phyloP scores from a whole-genome alignment of 2,797 vertebrate genomes.

The Poecilia wingei region DNA sequence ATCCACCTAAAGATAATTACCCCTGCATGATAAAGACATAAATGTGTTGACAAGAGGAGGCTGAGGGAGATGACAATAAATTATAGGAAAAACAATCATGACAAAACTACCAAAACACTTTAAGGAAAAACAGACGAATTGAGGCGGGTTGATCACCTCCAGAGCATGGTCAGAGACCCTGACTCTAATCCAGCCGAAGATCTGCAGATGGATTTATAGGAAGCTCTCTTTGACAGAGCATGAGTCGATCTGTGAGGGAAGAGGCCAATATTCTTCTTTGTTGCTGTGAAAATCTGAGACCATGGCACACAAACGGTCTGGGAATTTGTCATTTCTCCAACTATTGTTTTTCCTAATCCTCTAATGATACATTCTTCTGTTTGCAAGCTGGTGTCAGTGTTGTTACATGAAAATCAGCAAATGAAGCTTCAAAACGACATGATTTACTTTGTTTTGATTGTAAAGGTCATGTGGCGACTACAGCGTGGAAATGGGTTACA shows the following conservation, averaged over 20 bases:
- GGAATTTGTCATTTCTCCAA: background rate
- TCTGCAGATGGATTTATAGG: background rate
- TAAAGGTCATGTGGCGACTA: background rate
- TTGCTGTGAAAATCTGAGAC: background rate
- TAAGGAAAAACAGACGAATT: too few species aligned
- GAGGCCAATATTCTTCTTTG: background rate
- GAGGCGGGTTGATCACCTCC: background rate
- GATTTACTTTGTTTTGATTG: background rate
- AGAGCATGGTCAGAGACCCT: background rate
- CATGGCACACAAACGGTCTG: background rate
- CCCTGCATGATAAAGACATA: background rate
- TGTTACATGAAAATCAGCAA: background rate
- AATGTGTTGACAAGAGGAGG: background rate
- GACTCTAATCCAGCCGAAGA: slow-evolving; percentile 1
- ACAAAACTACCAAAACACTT: too few species aligned
- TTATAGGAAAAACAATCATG: too few species aligned
- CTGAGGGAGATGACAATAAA: background rate
- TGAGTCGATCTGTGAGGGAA: background rate
- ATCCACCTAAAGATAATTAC: background rate
- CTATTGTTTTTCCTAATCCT: background rate
- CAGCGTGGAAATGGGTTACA: background rate
- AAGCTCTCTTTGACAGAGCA: background rate
- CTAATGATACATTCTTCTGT: background rate
- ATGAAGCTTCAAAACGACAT: background rate
- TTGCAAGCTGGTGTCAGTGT: background rate